phyloP scores from a whole-genome alignment of 2,888 invertebrate species.

The Octonoba sinensis region DNA sequence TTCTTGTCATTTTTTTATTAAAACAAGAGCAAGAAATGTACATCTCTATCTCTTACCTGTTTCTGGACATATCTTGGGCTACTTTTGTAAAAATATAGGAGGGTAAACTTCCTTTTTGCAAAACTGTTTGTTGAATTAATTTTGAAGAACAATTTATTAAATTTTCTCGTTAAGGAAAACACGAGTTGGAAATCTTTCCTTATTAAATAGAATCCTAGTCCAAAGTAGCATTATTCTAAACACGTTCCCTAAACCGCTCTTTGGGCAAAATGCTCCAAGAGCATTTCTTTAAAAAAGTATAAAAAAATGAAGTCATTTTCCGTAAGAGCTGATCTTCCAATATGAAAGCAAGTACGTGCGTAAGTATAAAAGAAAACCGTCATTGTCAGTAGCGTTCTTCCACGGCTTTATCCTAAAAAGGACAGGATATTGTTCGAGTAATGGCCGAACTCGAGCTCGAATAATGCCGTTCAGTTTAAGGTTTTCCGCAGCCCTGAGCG shows the following conservation, averaged over 20 bases:
- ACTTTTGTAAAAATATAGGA: too few relatives aligned
- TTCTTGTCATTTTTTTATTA: too few relatives aligned
- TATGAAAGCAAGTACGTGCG: constrained; percentile 57
- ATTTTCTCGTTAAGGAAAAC: constrained; percentile 17
- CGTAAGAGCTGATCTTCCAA: constrained; percentile 50
- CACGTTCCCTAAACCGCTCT: constrained; percentile 49
- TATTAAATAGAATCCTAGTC: constrained; percentile 22
- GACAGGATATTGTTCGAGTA: constrained; percentile 48
- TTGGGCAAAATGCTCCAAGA: constrained; percentile 30
- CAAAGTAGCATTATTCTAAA: constrained; percentile 44
- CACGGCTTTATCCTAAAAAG: constrained; percentile 43
- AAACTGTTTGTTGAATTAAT: too few relatives aligned
- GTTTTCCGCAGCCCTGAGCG: constrained; percentile 14
- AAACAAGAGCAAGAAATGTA: too few relatives aligned
- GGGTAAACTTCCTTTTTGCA: too few relatives aligned
- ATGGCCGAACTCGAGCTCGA: constrained; percentile 21
- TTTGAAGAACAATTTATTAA: not conserved
- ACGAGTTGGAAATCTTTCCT: constrained; percentile 4
- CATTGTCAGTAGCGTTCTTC: constrained; percentile 40
- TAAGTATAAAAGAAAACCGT: constrained; percentile 61
- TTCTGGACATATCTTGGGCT: too few relatives aligned
- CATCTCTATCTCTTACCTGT: too few relatives aligned
- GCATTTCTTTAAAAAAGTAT: constrained; percentile 19
- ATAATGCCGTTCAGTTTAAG: constrained; percentile 30
- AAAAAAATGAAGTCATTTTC: constrained; percentile 52